Conservation (phyloP, 1,140 invertebrate species). For the Drosophila pseudoananassae region DNA sequence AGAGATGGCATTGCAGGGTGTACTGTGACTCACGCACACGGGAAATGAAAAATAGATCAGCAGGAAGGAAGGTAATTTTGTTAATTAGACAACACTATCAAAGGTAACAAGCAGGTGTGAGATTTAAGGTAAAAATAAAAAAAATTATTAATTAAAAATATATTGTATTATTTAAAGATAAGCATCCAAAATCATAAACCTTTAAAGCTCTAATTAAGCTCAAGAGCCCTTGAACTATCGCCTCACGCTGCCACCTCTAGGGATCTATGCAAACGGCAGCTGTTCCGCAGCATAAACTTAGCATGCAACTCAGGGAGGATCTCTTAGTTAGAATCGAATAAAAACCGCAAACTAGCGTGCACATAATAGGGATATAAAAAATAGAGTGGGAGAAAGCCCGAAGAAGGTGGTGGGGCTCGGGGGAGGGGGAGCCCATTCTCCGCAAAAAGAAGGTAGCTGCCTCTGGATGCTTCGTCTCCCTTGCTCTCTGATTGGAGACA, state of each 20-base stretch:
- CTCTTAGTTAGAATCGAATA: constrained; percentile 24
- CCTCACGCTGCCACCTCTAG: constrained; percentile 25
- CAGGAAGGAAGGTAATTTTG: background rate
- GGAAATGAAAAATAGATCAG: background rate
- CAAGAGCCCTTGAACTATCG: background rate
- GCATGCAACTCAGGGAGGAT: constrained; percentile 33
- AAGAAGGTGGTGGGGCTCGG: background rate
- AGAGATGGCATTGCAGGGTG: constrained; percentile 13
- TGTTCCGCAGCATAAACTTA: constrained; percentile 14
- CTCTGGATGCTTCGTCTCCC: constrained; percentile 17
- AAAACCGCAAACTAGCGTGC: constrained; percentile 43
- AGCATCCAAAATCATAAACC: background rate
- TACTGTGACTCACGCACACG: constrained; percentile 1
- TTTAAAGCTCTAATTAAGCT: background rate
- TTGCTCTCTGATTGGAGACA: constrained; percentile 22
- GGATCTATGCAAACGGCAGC: constrained; percentile 27
- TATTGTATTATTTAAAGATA: no score
- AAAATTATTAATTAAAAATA: no score
- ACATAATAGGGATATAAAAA: constrained; percentile 28
- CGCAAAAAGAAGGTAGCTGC: background rate
- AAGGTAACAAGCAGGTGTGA: background rate
- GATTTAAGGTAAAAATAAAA: no score
- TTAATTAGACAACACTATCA: background rate
- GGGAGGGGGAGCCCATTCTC: background rate
- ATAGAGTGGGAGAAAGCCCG: background rate